A percentile compares a stretch with the other conserved stretches of the same genome.
These are phyloP conservation scores for Mormoops blainvillei DNA, from an alignment of 2,113 vertebrate genomes.

Conservation along the genomic window DNA sequence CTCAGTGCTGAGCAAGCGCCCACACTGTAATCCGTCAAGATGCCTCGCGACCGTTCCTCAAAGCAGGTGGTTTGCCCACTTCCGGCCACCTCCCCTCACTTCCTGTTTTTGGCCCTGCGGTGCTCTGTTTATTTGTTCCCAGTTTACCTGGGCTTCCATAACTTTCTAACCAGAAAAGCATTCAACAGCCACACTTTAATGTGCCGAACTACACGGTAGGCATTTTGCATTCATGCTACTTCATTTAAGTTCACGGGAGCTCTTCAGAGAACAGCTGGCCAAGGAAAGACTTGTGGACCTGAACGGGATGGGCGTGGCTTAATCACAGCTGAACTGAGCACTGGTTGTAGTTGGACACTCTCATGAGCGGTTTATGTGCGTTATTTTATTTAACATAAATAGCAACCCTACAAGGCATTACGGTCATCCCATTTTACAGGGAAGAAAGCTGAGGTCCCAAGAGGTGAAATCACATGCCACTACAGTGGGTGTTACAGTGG, in stretches of 20 bases:
- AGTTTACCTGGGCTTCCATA: neutral
- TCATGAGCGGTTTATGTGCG: neutral
- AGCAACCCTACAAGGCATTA: neutral
- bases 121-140: neutral
- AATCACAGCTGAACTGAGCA: neutral
- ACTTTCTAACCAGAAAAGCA: neutral
- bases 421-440: neutral
- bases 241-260: neutral
- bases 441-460: neutral
- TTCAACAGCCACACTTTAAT: neutral
- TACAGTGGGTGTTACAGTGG: neutral
- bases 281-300: neutral
- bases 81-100: neutral
- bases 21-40: rapidly evolving
- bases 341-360: neutral
- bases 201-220: rapidly evolving
- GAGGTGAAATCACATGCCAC: neutral
- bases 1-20: neutral
- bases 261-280: neutral
- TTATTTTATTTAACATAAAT: neutral
- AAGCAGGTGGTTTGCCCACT: rapidly evolving
- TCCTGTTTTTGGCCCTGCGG: too few species aligned
- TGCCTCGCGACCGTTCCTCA: neutral
- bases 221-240: neutral
- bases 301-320: neutral